These are phyloP conservation scores for Calephelis perditalis DNA, from an alignment of 2,888 invertebrate species.

Conservation along the genomic window DNA sequence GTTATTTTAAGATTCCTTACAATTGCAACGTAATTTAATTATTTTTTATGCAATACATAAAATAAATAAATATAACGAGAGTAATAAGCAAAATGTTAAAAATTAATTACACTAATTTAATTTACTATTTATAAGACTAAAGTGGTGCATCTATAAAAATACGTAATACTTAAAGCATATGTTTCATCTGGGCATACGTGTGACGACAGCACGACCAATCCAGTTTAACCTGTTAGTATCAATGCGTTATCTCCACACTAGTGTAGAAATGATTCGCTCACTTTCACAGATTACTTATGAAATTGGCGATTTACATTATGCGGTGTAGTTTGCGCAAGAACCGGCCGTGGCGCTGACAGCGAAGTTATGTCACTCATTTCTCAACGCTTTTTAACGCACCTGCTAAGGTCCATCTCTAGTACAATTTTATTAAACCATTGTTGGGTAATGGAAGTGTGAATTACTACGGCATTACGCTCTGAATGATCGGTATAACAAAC, in stretches of 20 bases:
- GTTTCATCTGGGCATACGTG: too few species aligned
- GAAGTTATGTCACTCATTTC: conserved; percentile 35
- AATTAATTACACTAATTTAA: too few species aligned
- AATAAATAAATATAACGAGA: too few species aligned
- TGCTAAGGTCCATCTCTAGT: conserved; percentile 29
- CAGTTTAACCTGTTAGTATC: conserved; percentile 40
- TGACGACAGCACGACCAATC: conserved; percentile 18
- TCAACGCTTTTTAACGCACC: conserved; percentile 29
- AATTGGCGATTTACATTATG: conserved; percentile 63
- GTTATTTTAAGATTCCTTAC: too few species aligned
- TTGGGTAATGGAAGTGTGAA: conserved; percentile 1
- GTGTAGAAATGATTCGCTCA: conserved; percentile 53
- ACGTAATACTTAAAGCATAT: too few species aligned
- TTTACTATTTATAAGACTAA: too few species aligned
- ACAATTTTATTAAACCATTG: neutral
- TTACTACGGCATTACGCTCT: conserved; percentile 5
- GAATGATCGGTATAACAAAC: conserved; percentile 1
- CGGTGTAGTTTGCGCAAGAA: conserved; percentile 41
- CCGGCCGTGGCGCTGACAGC: conserved; percentile 18
- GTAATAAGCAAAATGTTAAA: too few species aligned
- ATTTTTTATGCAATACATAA: too few species aligned
- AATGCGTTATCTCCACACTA: conserved; percentile 34
- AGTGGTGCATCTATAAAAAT: too few species aligned
- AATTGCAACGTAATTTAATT: too few species aligned
- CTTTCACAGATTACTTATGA: conserved; percentile 70